phyloP scores from a whole-genome alignment of 2,113 vertebrate species.

The Semicossyphus pulcher region DNA sequence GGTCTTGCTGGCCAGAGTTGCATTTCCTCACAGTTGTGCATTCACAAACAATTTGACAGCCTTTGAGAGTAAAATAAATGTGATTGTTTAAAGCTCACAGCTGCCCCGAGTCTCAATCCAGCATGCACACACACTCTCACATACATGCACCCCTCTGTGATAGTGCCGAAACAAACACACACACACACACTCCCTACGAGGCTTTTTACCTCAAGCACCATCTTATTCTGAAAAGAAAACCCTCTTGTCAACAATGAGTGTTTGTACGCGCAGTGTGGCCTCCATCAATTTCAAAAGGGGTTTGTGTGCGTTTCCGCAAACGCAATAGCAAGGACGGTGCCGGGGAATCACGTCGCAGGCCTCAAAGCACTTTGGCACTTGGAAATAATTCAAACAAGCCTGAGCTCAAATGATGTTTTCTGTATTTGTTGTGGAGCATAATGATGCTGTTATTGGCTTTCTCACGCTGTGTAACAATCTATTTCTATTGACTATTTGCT shows the following conservation, averaged over 20 bases:
- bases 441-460: slow-evolving; percentile 54
- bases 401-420: slow-evolving; percentile 40
- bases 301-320: neutral
- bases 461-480: slow-evolving; percentile 31
- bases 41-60: neutral
- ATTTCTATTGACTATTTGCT: slow-evolving; percentile 28
- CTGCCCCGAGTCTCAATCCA: neutral
- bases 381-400: slow-evolving; percentile 63
- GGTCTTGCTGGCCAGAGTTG: neutral
- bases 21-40: neutral
- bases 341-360: slow-evolving; percentile 27
- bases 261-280: neutral
- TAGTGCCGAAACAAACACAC: slow-evolving; percentile 13
- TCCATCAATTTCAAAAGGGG: slow-evolving; percentile 23
- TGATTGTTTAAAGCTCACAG: neutral
- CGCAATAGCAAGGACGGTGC: slow-evolving; percentile 13
- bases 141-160: slow-evolving; percentile 1
- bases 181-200: slow-evolving; percentile 12
- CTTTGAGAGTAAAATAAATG: slow-evolving; percentile 11
- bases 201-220: slow-evolving; percentile 43
- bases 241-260: slow-evolving; percentile 25
- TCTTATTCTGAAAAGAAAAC: slow-evolving; percentile 15
- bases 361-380: slow-evolving; percentile 54
- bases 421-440: slow-evolving; percentile 57
- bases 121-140: slow-evolving; percentile 2